phyloP scores from a whole-genome alignment of 2,113 vertebrate genomes.

The Cynopterus brachyotis region DNA sequence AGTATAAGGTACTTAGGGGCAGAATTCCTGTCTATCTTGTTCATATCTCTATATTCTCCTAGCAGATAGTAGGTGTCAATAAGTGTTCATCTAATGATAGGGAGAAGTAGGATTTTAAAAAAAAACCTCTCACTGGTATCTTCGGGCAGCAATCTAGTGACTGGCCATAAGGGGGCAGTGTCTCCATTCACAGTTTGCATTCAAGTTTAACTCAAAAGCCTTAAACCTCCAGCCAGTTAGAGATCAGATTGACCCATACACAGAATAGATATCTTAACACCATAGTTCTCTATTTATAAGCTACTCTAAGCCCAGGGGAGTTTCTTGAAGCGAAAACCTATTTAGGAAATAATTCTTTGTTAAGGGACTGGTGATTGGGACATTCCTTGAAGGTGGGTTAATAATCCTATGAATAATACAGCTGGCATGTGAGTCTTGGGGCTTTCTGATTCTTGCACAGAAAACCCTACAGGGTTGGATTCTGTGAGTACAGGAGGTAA shows the following conservation, averaged over 20 bases:
- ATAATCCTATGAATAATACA: conserved; percentile 27
- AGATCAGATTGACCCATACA: not conserved
- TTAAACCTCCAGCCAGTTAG: not conserved
- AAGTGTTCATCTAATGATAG: not conserved
- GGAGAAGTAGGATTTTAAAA: not conserved
- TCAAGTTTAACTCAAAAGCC: not conserved
- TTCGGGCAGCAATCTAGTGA: not conserved
- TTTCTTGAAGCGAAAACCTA: not conserved
- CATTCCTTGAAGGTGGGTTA: not conserved
- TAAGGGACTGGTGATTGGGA: not conserved
- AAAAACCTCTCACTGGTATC: not conserved
- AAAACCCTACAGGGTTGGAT: not conserved
- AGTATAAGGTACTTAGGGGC: too few species aligned
- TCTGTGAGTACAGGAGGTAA: not conserved
- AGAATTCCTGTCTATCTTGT: too few species aligned
- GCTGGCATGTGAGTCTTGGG: conserved; percentile 7
- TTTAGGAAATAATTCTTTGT: not conserved
- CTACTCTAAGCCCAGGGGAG: not conserved
- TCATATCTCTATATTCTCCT: not conserved
- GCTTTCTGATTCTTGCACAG: not conserved
- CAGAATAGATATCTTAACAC: not conserved
- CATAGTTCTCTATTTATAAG: not conserved
- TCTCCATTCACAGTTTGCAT: not conserved
- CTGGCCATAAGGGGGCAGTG: not conserved
- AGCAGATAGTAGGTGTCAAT: not conserved